A percentile compares a stretch with the other conserved stretches of the same genome.
Conservation (phyloP, 2,888 invertebrate species). For the Exocentrus adspersus region DNA sequence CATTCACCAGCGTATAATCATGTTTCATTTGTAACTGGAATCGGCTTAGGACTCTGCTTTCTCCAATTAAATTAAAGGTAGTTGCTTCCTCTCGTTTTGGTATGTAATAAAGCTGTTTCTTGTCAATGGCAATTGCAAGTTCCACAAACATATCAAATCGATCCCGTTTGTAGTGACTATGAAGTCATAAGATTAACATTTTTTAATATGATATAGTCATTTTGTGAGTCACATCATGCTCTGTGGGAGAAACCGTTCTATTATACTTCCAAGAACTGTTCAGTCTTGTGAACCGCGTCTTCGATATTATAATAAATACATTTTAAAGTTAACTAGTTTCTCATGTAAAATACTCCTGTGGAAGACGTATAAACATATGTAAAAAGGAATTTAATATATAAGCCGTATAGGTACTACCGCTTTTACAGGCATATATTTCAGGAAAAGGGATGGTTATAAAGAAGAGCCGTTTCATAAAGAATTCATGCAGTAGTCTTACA, state of each 20-base stretch:
- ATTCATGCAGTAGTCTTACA: slow-evolving; percentile 20
- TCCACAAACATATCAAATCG: too few species aligned
- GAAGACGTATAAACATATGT: background rate
- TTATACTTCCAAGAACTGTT: slow-evolving; percentile 10
- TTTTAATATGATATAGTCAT: slow-evolving; percentile 6
- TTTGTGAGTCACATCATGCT: slow-evolving; percentile 5
- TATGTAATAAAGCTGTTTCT: slow-evolving; percentile 17
- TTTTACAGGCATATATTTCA: slow-evolving; percentile 32
- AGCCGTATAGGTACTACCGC: slow-evolving; percentile 23
- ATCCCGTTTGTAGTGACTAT: too few species aligned
- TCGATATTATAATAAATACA: too few species aligned
- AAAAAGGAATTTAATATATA: slow-evolving; percentile 2
- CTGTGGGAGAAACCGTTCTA: slow-evolving; percentile 12
- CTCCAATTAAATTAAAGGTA: slow-evolving; percentile 10
- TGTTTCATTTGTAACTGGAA: slow-evolving; percentile 8
- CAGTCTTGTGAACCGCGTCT: background rate
- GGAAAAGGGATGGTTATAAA: slow-evolving; percentile 21
- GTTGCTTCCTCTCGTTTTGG: slow-evolving; percentile 12
- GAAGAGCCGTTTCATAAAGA: slow-evolving; percentile 24
- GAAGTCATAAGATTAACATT: too few species aligned
- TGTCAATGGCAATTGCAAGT: slow-evolving; percentile 17
- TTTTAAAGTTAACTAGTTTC: too few species aligned
- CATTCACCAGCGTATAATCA: background rate
- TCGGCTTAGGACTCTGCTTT: slow-evolving; percentile 7
- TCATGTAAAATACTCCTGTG: too few species aligned